Base-by-base conservation (phyloP, 2,797 vertebrate genomes). In the Crocidura indochinensis region DNA sequence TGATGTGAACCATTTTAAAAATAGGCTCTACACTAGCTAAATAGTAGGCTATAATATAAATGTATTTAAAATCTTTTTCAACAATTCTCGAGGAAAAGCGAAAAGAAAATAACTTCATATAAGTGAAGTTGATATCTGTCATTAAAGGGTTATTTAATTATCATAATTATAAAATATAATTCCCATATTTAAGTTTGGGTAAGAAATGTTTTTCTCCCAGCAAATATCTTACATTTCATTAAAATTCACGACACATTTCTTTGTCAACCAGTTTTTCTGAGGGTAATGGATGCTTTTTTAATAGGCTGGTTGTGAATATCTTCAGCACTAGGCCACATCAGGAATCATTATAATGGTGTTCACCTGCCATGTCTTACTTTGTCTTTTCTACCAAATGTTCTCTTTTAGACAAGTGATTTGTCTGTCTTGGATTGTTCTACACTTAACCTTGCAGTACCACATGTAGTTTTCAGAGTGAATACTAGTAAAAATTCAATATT, bases 401-500 rank as follows among this genome's bases (percentile, higher is more conserved):
- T 27, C 10, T 78, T 84, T 80, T 74, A 47, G 46, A 73, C 64
- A 89, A 64, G 38, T 56, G 11, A 17, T 9, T 20, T 71, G 4
- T 15, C 19, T 71, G 17, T 71, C 2, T 17, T 22, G 29, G 29
- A 68, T 64, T 60, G 12, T 60, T 84, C 31, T 91, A 38, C 14
- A 26, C 71, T 9, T 27, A 82, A n/a, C 47, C 46, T 78, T 53
- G 27, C 11, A 14, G 49, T 69, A 64, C 2, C 44, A 79, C 26
- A 51, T 20, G 47, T 20, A 19, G 12, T 75, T 78, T 17, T 62
- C 24, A 67, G 64, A 91, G 84, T 75, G 38, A 93, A 94, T 76
- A 74, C 19, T 77, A 24, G 19, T 85, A 49, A 81, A 86, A 78
- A 77, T 38, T 84, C 44, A 75, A 31, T 31, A 71, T 46, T 64